Conservation (phyloP, 2,113 vertebrate species). For the Rhizomys pruinosus region DNA sequence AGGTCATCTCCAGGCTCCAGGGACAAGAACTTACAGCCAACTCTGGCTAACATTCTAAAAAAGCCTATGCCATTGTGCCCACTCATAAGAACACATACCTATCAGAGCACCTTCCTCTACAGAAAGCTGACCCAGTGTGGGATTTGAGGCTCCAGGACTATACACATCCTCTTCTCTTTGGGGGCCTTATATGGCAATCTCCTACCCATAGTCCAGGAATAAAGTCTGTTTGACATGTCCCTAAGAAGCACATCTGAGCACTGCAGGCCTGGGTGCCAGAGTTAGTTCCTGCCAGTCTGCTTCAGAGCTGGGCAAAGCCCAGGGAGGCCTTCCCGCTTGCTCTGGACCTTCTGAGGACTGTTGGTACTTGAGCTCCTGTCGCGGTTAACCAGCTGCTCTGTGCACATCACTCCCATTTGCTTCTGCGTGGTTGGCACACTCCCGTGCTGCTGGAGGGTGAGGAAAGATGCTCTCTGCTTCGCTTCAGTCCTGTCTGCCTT, state of each 20-base stretch:
- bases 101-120: constrained; percentile 76
- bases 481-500: not conserved
- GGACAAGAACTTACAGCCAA: not conserved
- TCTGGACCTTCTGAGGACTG: constrained; percentile 80
- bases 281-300: constrained; percentile 79
- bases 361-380: constrained; percentile 85
- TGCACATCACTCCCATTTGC: constrained; percentile 75
- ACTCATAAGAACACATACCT: constrained; percentile 73
- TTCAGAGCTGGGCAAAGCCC: constrained; percentile 77
- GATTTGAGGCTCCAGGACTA: constrained; percentile 74
- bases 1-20: not conserved
- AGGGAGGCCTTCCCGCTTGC: constrained; percentile 60
- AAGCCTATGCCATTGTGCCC: not conserved
- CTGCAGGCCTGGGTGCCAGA: constrained; percentile 73
- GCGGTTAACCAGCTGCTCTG: constrained; percentile 82
- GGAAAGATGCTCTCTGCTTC: constrained; percentile 61
- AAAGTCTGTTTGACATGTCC: constrained; percentile 56
- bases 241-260: constrained; percentile 69
- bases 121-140: constrained; percentile 82
- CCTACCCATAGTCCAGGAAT: constrained; percentile 71
- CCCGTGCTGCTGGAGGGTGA: constrained; percentile 66
- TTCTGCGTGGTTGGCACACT: constrained; percentile 57
- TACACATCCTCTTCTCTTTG: constrained; percentile 70
- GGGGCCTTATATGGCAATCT: constrained; percentile 82
- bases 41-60: not conserved